Evolutionary conservation across 2,888 invertebrate species (phyloP), one percentile per base, ranked within the genome.

Genomic region (Platycheirus rosarum): DNA sequence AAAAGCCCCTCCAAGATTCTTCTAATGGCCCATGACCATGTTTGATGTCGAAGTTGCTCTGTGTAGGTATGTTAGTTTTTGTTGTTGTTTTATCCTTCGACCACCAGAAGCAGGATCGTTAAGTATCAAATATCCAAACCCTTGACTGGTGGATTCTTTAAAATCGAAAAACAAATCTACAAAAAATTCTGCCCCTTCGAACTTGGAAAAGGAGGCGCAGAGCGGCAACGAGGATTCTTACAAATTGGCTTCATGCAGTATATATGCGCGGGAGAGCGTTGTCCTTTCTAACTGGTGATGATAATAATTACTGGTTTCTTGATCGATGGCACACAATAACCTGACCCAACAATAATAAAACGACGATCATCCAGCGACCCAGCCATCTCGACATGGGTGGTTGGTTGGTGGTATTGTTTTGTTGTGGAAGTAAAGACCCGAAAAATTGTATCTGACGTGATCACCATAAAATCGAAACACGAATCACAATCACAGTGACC

Each of bases 311-410:
- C 80, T 71, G 80, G 80, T 76, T 70, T 60, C 60, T 68, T 80
- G 76, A 80, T 80, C 75, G 80, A 80, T 80, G 76, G 76, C 66
- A 75, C 70, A 80, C 80, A 80, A 80, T 80, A 80, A 80, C 80
- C 80, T 80, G 80, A 76, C 80, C 80, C 80, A 80, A 80, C 80
- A 80, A 80, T 80, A 80, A 70, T 76, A 70, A 80, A 75, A 44
- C 60, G 60, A 57, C 40, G 23, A 51, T 53, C 32, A 16, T 63
- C 35, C 70, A 26, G n/a, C 42, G 23, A 11, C 48, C 75, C 35
- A 9, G 51, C 37, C 65, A 53, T 35, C 3, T 62, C 70, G 40
- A 70, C 80, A 80, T 80, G 70, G 75, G 75, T 75, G 80, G 80
- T 65, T 69, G 29, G 29, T 40, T 26, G 42, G 23, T 26, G 57